Percentiles rank a stretch among this genome's conserved stretches.
phyloP scores from a whole-genome alignment of 2,888 invertebrate genomes.

The Dromius quadrimaculatus region DNA sequence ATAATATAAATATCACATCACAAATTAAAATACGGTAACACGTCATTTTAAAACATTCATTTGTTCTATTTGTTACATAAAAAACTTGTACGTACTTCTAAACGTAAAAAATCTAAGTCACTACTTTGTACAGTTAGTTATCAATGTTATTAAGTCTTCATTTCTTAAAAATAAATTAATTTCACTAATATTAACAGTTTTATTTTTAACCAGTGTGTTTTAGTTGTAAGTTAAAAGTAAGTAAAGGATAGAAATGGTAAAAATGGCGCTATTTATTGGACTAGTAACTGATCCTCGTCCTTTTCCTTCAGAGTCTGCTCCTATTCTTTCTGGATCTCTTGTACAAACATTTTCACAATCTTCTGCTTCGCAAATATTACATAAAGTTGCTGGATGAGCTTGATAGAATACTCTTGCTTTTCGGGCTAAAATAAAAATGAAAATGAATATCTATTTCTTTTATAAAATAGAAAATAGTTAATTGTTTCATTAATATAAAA shows the following conservation, averaged over 20 bases:
- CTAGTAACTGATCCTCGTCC: conserved; percentile 46
- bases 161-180: conserved; percentile 38
- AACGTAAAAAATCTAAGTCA: conserved; percentile 23
- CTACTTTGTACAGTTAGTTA: conserved; percentile 37
- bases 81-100: conserved; percentile 8
- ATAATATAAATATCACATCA: conserved; percentile 30
- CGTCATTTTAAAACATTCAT: conserved; percentile 36
- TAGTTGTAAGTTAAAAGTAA: conserved; percentile 32
- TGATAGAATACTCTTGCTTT: conserved; percentile 87
- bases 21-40: conserved; percentile 43
- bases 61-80: too few species aligned
- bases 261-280: conserved; percentile 29
- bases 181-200: conserved; percentile 18
- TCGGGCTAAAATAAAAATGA: conserved; percentile 72
- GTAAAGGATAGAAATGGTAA: conserved; percentile 28
- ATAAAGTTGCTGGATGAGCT: conserved; percentile 76
- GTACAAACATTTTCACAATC: conserved; percentile 70
- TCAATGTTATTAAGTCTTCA: conserved; percentile 30
- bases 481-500: too few species aligned
- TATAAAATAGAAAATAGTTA: too few species aligned
- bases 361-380: conserved; percentile 85
- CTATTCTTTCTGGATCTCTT: conserved; percentile 61
- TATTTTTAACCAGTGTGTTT: conserved; percentile 23
- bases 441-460: too few species aligned
- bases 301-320: conserved; percentile 52